Evolutionary conservation across 2,888 invertebrate genomes (phyloP).

Genomic region (Apoda limacodes): DNA sequence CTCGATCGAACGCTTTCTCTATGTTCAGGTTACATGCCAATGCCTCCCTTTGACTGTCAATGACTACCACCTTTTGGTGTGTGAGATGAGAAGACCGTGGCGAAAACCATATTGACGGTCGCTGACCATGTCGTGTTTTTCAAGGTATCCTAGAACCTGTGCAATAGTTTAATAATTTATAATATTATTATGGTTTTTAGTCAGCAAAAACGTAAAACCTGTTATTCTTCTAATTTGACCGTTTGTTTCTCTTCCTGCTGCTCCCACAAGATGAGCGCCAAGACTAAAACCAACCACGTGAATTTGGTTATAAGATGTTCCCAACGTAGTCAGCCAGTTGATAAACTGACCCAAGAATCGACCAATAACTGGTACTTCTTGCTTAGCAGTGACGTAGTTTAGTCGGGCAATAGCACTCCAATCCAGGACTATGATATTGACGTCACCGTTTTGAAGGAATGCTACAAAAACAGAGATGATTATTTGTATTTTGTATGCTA

Average conservation of each 20-base stretch:
- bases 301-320: conserved; percentile 30
- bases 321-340: conserved; percentile 30
- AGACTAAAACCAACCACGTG: conserved; percentile 58
- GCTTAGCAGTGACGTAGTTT: conserved; percentile 38
- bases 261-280: conserved; percentile 51
- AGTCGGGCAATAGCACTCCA: conserved; percentile 44
- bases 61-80: too few relatives aligned
- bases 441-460: conserved; percentile 33
- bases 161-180: not conserved
- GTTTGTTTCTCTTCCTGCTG: conserved; percentile 36
- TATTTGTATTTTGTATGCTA: not conserved
- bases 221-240: conserved; percentile 39
- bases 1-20: too few relatives aligned
- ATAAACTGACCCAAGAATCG: conserved; percentile 34
- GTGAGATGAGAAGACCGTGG: too few relatives aligned
- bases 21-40: too few relatives aligned
- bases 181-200: not conserved
- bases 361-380: conserved; percentile 33
- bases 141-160: not conserved
- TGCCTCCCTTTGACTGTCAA: too few relatives aligned
- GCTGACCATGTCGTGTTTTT: not conserved
- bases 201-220: conserved; percentile 25
- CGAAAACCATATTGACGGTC: too few relatives aligned
- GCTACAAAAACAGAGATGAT: too few relatives aligned
- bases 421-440: conserved; percentile 53